These are phyloP conservation scores for Psix sp. DNA, from an alignment of 1,140 invertebrate genomes.

Conservation along the genomic window DNA sequence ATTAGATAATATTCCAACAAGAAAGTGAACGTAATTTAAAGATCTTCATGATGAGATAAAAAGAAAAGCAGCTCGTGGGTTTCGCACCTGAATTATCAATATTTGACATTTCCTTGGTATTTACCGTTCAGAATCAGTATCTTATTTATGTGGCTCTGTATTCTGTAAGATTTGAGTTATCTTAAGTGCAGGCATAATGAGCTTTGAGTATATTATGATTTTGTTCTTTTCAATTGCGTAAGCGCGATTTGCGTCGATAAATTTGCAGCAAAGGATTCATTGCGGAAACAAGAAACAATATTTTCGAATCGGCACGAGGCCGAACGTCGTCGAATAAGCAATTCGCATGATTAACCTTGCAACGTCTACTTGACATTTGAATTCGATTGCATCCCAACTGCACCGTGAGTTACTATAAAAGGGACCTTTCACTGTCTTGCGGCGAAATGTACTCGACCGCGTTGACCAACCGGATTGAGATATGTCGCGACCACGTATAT, in stretches of 20 bases:
- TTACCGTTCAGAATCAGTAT: constrained; percentile 11
- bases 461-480: constrained; percentile 50
- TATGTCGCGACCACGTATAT: constrained; percentile 29
- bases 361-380: constrained; percentile 53
- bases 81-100: constrained; percentile 27
- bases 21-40: neutral
- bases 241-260: constrained; percentile 21
- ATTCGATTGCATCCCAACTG: constrained; percentile 38
- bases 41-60: neutral
- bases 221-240: constrained; percentile 17
- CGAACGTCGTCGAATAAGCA: constrained; percentile 23
- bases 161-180: constrained; percentile 13
- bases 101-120: constrained; percentile 49
- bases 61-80: too few relatives aligned
- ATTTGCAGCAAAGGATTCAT: constrained; percentile 10
- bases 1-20: too few relatives aligned
- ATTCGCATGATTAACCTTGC: constrained; percentile 56
- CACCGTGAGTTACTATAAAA: constrained; percentile 45
- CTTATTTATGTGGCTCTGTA: constrained; percentile 11
- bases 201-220: constrained; percentile 4
- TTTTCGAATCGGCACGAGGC: constrained; percentile 35
- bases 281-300: constrained; percentile 47
- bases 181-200: constrained; percentile 10
- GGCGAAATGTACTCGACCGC: constrained; percentile 41
- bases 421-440: constrained; percentile 49